Evolutionary conservation across 2,797 vertebrate species (phyloP).

Genomic region (Alca torda): DNA sequence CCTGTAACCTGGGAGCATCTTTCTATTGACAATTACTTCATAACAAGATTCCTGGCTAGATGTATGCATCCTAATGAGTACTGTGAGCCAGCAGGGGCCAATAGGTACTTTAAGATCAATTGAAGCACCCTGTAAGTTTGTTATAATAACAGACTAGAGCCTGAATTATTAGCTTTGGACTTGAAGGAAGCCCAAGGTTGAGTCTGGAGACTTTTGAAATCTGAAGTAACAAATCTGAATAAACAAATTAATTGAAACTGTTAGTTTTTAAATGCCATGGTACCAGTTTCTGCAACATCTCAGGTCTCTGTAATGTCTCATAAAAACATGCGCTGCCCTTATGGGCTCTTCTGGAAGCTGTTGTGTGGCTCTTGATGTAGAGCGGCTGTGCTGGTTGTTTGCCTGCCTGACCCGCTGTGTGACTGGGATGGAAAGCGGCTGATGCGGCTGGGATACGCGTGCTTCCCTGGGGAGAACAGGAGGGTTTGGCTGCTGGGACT

Average conservation of each 20-base stretch:
- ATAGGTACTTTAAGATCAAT: background rate
- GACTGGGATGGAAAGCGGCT: background rate
- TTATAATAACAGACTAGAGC: background rate
- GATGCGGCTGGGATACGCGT: accelerated
- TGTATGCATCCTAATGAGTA: background rate
- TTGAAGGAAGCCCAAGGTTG: no score
- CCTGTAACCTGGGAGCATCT: background rate
- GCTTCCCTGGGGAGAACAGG: background rate
- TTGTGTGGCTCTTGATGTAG: accelerated
- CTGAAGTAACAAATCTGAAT: no score
- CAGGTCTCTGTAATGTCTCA: accelerated
- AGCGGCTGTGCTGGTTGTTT: background rate
- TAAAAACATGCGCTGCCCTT: accelerated
- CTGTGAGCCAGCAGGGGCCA: background rate
- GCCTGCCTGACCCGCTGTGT: accelerated
- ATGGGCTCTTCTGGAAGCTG: background rate
- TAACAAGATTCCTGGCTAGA: background rate
- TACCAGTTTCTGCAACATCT: no score
- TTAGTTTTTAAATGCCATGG: background rate
- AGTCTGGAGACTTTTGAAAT: no score
- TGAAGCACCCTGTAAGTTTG: background rate
- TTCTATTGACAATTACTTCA: background rate
- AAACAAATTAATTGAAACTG: background rate
- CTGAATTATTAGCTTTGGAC: background rate
- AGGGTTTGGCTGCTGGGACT: background rate